Evolutionary conservation across 2,113 vertebrate species (phyloP).

Genomic region (Cyanocitta stelleri): DNA sequence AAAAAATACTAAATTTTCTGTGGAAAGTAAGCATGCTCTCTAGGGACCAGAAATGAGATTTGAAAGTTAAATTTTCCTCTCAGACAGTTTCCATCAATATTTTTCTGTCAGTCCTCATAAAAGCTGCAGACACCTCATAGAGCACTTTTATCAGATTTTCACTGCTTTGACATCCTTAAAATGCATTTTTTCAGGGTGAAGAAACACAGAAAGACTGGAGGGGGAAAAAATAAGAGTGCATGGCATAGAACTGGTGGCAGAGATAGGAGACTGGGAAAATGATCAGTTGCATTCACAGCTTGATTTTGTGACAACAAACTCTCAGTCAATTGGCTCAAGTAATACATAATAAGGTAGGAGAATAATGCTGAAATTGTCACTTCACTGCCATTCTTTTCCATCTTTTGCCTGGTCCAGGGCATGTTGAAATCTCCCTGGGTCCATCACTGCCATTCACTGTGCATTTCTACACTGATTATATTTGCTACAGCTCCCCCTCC

Average conservation of each 20-base stretch:
- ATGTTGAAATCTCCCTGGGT: background rate
- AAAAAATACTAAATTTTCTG: background rate
- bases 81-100: background rate
- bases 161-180: background rate
- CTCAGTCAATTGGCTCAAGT: background rate
- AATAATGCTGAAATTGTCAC: background rate
- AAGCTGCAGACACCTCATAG: background rate
- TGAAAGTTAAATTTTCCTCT: background rate
- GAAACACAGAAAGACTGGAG: background rate
- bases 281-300: background rate
- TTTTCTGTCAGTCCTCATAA: background rate
- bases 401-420: background rate
- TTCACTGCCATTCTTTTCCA: background rate
- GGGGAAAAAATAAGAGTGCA: background rate
- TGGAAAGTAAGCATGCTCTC: background rate
- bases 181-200: background rate
- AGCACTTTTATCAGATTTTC: background rate
- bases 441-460: background rate
- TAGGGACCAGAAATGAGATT: background rate
- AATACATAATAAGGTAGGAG: background rate
- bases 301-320: background rate
- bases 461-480: background rate
- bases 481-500: background rate
- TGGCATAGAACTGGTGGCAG: background rate
- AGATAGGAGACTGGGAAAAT: background rate